phyloP scores from a whole-genome alignment of 2,113 vertebrate species.

The Odontophorus gujanensis region DNA sequence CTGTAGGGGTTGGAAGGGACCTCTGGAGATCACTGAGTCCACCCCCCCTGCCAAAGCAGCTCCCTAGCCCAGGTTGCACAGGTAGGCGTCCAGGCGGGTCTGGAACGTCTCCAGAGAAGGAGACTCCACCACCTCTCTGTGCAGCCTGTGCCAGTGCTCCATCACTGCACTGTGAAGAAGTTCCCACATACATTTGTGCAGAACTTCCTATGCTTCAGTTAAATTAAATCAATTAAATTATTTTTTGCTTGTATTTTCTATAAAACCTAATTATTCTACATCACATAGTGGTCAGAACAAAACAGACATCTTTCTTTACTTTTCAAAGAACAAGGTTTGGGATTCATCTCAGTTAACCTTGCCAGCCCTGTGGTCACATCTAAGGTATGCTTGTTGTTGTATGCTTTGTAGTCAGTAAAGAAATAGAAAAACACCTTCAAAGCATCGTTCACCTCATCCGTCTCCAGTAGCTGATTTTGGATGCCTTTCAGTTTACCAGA shows the following conservation, averaged over 20 bases:
- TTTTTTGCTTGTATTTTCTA: conserved; percentile 16
- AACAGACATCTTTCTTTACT: background rate
- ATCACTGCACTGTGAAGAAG: too few relatives aligned
- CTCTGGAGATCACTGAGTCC: too few relatives aligned
- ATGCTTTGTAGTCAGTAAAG: background rate
- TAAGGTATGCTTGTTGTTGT: background rate
- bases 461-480: background rate
- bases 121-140: too few relatives aligned
- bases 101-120: too few relatives aligned
- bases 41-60: too few relatives aligned
- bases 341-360: background rate
- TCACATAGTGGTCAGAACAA: background rate
- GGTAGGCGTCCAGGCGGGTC: too few relatives aligned
- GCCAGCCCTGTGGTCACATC: background rate
- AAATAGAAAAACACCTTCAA: background rate
- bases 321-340: background rate
- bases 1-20: too few relatives aligned
- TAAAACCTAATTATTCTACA: background rate
- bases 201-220: too few relatives aligned
- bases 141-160: too few relatives aligned
- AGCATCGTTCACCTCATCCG: background rate
- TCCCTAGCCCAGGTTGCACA: too few relatives aligned
- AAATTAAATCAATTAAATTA: background rate
- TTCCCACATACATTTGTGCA: too few relatives aligned
- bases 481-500: background rate